Percentiles rank a stretch among this genome's conserved stretches.
These are phyloP conservation scores for Pyrocephalus nanus DNA, from an alignment of 2,797 vertebrate species.

Conservation along the genomic window DNA sequence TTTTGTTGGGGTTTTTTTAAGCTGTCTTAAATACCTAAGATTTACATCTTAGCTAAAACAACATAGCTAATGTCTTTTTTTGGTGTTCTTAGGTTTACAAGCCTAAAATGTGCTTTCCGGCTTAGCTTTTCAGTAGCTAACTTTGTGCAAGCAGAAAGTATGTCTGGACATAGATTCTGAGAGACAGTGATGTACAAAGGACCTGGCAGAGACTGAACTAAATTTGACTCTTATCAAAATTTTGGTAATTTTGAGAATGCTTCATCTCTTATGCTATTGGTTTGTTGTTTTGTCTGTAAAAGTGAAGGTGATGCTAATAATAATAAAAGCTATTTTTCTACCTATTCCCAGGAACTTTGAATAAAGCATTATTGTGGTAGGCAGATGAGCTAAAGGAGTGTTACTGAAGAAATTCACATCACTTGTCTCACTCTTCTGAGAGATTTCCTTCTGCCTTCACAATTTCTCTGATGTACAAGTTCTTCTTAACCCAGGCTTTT, in stretches of 20 bases:
- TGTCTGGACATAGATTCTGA: not conserved
- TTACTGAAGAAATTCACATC: not conserved
- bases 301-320: not conserved
- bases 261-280: not conserved
- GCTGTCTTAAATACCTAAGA: not conserved
- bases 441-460: not conserved
- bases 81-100: not conserved
- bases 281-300: not conserved
- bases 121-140: not conserved
- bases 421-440: not conserved
- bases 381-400: not conserved
- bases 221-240: not conserved
- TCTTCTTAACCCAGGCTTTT: not conserved
- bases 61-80: not conserved
- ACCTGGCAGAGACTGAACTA: not conserved
- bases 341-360: not conserved
- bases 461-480: not conserved
- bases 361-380: not conserved
- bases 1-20: accelerated
- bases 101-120: not conserved
- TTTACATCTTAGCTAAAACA: not conserved
- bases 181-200: not conserved
- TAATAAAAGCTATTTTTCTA: not conserved
- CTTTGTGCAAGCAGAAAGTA: not conserved
- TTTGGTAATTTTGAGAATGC: not conserved